Percentiles rank a stretch among this genome's conserved stretches.
Conservation (phyloP, 2,797 vertebrate genomes). For the Leptodactylus fallax region DNA sequence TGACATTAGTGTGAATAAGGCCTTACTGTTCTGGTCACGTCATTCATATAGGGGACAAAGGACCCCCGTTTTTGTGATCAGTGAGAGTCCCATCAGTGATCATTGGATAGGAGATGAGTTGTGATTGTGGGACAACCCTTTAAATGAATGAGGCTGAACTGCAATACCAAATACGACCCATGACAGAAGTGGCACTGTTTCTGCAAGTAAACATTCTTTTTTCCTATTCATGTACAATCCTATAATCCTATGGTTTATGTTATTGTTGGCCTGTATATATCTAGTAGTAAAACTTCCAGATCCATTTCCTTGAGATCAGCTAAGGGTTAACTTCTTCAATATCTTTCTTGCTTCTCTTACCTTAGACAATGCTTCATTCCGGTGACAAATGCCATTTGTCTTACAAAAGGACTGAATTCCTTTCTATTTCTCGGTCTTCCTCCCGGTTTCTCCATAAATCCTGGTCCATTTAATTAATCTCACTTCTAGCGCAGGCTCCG, state of each 20-base stretch:
- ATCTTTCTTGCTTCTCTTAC: neutral
- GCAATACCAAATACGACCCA: neutral
- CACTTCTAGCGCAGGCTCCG: slow-evolving; percentile 92
- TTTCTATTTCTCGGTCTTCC: slow-evolving; percentile 81
- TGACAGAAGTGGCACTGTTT: neutral
- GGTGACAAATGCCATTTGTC: slow-evolving; percentile 91
- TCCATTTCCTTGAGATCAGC: neutral
- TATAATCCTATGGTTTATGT: no score
- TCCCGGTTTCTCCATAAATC: slow-evolving; percentile 98
- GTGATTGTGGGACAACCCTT: no score
- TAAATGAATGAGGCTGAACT: no score
- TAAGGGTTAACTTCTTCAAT: slow-evolving; percentile 32
- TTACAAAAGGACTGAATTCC: slow-evolving; percentile 91
- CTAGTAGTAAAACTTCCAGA: neutral
- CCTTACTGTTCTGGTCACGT: no score
- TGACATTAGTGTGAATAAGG: no score
- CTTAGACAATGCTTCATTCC: slow-evolving; percentile 26
- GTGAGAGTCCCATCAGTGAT: no score
- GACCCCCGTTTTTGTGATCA: no score
- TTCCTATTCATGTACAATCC: no score
- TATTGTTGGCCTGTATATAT: no score
- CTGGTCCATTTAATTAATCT: slow-evolving; percentile 99
- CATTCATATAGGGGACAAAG: no score
- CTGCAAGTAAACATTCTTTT: no score
- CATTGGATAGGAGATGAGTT: no score